Evolutionary conservation across 92 coral and sea anemone species (phyloP).

Genomic region (Zoanthus sansibaricus): DNA sequence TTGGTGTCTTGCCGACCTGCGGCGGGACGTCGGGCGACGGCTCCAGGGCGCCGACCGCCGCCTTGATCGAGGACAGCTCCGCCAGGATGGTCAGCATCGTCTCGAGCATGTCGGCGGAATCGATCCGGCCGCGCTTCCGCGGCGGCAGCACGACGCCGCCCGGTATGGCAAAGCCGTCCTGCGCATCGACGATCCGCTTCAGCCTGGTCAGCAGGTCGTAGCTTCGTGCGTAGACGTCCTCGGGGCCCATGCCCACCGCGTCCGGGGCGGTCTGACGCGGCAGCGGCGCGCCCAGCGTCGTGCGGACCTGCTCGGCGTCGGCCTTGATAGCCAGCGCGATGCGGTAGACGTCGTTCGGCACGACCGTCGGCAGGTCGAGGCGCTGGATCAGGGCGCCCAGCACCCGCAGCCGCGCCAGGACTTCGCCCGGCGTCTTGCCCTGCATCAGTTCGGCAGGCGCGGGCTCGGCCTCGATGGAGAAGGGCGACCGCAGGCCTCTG

Average conservation of each 20-base stretch:
- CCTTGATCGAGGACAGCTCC: slow-evolving; percentile 19
- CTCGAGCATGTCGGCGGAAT: no score
- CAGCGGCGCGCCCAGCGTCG: no score
- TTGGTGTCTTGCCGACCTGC: slow-evolving; percentile 5
- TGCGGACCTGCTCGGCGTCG: no score
- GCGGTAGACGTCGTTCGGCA: slow-evolving; percentile 19
- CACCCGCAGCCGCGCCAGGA: slow-evolving; percentile 9
- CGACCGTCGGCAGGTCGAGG: slow-evolving; percentile 23
- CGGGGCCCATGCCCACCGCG: no score
- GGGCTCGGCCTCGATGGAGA: slow-evolving; percentile 3
- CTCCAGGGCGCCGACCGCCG: slow-evolving; percentile 16
- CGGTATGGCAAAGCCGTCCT: no score
- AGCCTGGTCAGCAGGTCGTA: no score
- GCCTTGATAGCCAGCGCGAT: no score
- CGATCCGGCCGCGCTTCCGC: no score
- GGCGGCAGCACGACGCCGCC: no score
- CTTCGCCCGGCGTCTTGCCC: slow-evolving; percentile 9
- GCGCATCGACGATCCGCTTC: no score
- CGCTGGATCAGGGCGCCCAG: slow-evolving; percentile 12
- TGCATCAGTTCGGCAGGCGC: background rate
- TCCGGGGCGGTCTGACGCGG: no score
- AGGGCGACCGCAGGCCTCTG: slow-evolving; percentile 8
- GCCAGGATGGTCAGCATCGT: slow-evolving; percentile 14
- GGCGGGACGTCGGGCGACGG: slow-evolving; percentile 17
- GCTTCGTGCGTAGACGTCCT: no score